Evolutionary conservation across 2,888 invertebrate genomes (phyloP), one percentile per base, ranked within the genome.

Genomic region (Lithophane semibrunnea): DNA sequence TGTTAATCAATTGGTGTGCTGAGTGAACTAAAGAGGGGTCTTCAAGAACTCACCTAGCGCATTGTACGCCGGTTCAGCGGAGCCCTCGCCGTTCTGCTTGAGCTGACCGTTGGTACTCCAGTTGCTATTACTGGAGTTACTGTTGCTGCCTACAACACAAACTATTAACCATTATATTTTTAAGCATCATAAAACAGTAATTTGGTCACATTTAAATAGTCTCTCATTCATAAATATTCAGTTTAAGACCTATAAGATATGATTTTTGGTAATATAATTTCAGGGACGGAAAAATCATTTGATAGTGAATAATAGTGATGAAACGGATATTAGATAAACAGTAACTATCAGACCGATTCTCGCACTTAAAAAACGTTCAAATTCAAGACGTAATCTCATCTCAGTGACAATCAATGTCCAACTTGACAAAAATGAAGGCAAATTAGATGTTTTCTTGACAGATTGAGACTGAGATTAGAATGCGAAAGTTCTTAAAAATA

Each of bases 41-140:
- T 47, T 24, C 66, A 18, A 24, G 24, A 29, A 29, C 66, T 66
- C 47, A 67, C 67, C 67, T 0, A 67, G 49, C 9, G 95, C 92
- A 66, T 92, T 95, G 89, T 96, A 96, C 0, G 94, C 91, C 3
- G 94, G 93, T 18, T 94, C 94, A 0, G 92, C 63, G 3, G 91
- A 82, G 3, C 89, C 86, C 18, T 93, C 93, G 0, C 84, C 83
- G 21, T 85, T 86, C 37, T 87, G 88, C 80, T 92, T 92, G 84
- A 82, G 81, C 66, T 83, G 80, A 7, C 79, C 80, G 75, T 90
- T 92, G 79, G 85, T 75, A 84, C 94, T 92, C 95, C 95, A 94
- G 89, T 94, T 95, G 90, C 95, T 94, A 80, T 93, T 94, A 88
- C 95, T 94, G 0, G 95, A 95, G 91, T 94, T 95, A 74, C 96